Evolutionary conservation across 2,113 vertebrate species (phyloP).

Genomic region (Indri indri): DNA sequence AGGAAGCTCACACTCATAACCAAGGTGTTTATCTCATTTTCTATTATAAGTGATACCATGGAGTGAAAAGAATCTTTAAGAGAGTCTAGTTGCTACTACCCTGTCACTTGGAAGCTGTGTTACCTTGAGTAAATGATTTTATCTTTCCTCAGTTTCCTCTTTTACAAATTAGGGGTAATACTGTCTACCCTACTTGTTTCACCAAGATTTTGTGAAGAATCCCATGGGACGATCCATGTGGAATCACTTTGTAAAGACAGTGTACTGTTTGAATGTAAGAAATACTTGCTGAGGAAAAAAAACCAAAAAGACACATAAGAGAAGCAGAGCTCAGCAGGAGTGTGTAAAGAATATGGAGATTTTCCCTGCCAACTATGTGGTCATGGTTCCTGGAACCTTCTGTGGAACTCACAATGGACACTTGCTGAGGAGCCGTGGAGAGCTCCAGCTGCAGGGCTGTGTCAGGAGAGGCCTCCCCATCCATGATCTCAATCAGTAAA

Average conservation of each 20-base stretch:
- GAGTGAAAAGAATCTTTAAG: not conserved
- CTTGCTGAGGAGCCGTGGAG: not conserved
- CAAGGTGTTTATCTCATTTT: not conserved
- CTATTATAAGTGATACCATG: not conserved
- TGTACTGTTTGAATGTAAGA: not conserved
- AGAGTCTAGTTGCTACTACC: not conserved
- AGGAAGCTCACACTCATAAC: not conserved
- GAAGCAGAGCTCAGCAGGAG: not conserved
- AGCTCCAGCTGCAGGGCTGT: not conserved
- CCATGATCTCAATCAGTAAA: constrained; percentile 39
- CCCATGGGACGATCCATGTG: not conserved
- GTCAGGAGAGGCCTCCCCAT: not conserved
- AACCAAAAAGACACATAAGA: not conserved
- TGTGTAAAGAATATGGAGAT: not conserved
- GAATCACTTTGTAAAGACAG: constrained; percentile 4
- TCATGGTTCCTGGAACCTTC: not conserved
- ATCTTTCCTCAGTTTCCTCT: not conserved
- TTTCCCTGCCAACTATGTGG: not conserved
- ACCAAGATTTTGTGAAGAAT: not conserved
- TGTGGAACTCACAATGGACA: not conserved
- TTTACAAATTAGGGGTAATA: not conserved
- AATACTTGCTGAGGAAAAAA: not conserved
- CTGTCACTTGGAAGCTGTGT: not conserved
- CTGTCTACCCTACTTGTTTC: not conserved
- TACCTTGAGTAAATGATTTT: not conserved